These are phyloP conservation scores for Drosophila lutescens DNA, from an alignment of 2,888 invertebrate species.

Conservation along the genomic window DNA sequence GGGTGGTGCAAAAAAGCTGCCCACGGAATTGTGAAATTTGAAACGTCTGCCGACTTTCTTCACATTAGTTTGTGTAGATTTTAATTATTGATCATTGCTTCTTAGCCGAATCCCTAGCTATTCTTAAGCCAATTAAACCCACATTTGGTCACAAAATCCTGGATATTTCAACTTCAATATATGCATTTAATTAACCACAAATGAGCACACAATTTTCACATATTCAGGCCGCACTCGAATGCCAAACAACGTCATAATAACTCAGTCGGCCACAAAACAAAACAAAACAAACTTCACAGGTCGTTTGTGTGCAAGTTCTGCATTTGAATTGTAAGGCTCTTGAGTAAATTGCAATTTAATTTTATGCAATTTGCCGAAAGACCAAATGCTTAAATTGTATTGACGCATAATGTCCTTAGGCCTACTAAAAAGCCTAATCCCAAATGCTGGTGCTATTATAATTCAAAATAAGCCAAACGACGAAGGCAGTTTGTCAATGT, in stretches of 20 bases:
- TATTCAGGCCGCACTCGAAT: slow-evolving; percentile 52
- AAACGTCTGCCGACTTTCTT: slow-evolving; percentile 1
- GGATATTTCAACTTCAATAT: slow-evolving; percentile 49
- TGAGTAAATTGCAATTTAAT: slow-evolving; percentile 63
- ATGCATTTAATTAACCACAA: slow-evolving; percentile 71
- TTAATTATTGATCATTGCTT: slow-evolving; percentile 1
- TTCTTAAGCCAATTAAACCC: slow-evolving; percentile 53
- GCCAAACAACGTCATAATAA: slow-evolving; percentile 67
- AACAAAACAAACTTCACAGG: slow-evolving; percentile 63
- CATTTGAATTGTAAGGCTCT: slow-evolving; percentile 32
- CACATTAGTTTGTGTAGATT: background rate
- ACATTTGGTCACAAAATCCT: slow-evolving; percentile 52
- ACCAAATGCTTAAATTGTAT: slow-evolving; percentile 22
- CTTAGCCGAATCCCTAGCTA: slow-evolving; percentile 13
- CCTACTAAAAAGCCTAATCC: slow-evolving; percentile 59
- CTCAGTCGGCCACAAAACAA: slow-evolving; percentile 65
- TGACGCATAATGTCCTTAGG: slow-evolving; percentile 39
- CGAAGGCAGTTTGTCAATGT: slow-evolving; percentile 5
- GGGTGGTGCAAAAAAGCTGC: slow-evolving; percentile 2
- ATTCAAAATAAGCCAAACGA: slow-evolving; percentile 9
- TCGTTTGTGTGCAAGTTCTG: background rate
- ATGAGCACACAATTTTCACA: slow-evolving; percentile 69
- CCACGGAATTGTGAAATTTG: background rate
- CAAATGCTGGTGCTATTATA: slow-evolving; percentile 41
- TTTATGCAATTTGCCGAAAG: slow-evolving; percentile 47